These are phyloP conservation scores for Lasioglossum oenotherae DNA, from an alignment of 2,888 invertebrate species.

Conservation along the genomic window DNA sequence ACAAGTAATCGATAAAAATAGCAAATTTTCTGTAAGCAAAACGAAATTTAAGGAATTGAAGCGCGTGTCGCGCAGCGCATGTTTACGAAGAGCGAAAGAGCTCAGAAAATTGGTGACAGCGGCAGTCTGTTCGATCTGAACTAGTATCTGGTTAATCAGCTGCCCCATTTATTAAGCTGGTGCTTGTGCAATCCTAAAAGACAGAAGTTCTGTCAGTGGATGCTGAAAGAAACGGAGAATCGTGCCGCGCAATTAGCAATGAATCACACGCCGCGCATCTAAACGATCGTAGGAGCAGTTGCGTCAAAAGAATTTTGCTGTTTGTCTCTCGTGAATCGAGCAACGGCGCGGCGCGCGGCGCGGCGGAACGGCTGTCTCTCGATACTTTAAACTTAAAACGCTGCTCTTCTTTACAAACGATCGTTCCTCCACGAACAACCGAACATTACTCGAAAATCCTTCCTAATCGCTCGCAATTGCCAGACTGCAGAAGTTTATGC, in stretches of 20 bases:
- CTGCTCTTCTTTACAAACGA: background rate
- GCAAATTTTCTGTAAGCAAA: background rate
- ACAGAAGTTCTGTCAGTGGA: slow-evolving; percentile 28
- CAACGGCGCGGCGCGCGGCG: background rate
- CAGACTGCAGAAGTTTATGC: too few species aligned
- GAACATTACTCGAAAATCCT: background rate
- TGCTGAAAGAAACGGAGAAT: slow-evolving; percentile 61
- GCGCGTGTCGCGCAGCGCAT: background rate
- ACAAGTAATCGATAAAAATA: background rate
- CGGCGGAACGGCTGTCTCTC: background rate
- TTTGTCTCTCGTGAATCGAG: slow-evolving; percentile 19
- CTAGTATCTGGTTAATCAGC: slow-evolving; percentile 34
- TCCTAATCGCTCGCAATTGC: too few species aligned
- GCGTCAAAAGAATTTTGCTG: slow-evolving; percentile 64
- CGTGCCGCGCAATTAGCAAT: slow-evolving; percentile 67
- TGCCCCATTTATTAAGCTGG: slow-evolving; percentile 24
- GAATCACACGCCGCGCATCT: slow-evolving; percentile 72
- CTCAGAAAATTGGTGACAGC: slow-evolving; percentile 1
- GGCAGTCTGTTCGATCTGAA: slow-evolving; percentile 21
- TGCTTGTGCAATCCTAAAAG: slow-evolving; percentile 29
- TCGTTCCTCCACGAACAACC: background rate
- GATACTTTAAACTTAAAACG: background rate
- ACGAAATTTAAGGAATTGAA: background rate
- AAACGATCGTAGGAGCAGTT: slow-evolving; percentile 66
- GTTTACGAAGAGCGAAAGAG: background rate